These are phyloP conservation scores for Stomatorhinus walkeri DNA, from an alignment of 2,797 vertebrate genomes.

Conservation along the genomic window DNA sequence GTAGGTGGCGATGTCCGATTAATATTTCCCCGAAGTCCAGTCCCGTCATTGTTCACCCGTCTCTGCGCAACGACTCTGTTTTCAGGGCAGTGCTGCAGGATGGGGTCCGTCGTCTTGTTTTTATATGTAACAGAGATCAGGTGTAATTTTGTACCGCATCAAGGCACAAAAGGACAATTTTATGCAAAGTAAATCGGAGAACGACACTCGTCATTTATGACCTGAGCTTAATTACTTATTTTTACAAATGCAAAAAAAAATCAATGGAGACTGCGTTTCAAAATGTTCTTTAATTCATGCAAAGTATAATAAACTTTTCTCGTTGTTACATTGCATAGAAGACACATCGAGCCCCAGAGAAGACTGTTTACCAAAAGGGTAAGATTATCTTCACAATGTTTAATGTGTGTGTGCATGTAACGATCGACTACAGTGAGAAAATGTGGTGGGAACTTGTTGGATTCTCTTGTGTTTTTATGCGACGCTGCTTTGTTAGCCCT, in stretches of 20 bases:
- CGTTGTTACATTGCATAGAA: not conserved
- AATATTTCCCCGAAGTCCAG: not conserved
- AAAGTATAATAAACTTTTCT: not conserved
- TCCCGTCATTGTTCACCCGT: not conserved
- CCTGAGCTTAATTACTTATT: not conserved
- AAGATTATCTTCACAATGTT: not conserved
- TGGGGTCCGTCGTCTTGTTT: not conserved
- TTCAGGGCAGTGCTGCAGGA: not conserved
- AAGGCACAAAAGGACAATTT: not conserved
- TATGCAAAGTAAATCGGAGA: not conserved
- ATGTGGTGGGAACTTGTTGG: not conserved
- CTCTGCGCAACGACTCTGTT: not conserved
- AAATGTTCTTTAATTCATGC: not conserved
- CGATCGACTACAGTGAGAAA: not conserved
- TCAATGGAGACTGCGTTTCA: not conserved
- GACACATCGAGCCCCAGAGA: not conserved
- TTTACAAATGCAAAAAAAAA: not conserved
- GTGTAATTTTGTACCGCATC: not conserved
- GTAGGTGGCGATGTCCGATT: constrained; percentile 44
- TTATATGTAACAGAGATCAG: not conserved
- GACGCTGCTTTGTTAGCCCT: not conserved
- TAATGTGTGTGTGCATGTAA: not conserved
- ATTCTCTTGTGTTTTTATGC: not conserved
- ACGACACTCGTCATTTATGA: not conserved
- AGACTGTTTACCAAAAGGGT: not conserved